Evolutionary conservation across 1,140 invertebrate species (phyloP).

Genomic region (Drosophila navojoa): DNA sequence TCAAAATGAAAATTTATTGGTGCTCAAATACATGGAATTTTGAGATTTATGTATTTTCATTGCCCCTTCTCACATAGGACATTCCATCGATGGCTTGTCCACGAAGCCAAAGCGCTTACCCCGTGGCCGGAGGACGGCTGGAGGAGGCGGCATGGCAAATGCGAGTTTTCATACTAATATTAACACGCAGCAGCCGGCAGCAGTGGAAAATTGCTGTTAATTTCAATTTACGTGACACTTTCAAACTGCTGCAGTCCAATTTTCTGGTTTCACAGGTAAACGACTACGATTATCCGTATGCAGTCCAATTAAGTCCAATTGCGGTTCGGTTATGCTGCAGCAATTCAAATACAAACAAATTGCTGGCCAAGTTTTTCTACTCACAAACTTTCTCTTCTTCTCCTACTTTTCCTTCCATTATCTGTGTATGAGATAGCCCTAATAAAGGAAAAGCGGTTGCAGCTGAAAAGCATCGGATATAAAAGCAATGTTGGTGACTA

Average conservation of each 20-base stretch:
- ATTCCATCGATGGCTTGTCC: too few relatives aligned
- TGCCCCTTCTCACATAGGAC: background rate
- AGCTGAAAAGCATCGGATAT: background rate
- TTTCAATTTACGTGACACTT: slow-evolving; percentile 35
- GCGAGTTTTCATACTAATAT: slow-evolving; percentile 11
- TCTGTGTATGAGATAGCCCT: background rate
- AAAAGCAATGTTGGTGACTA: too few relatives aligned
- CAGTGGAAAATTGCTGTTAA: slow-evolving; percentile 38
- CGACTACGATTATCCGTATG: slow-evolving; percentile 20
- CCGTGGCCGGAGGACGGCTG: slow-evolving; percentile 7
- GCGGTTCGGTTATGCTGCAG: slow-evolving; percentile 18
- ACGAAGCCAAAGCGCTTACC: too few relatives aligned
- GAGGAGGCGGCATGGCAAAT: background rate
- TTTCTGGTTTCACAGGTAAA: slow-evolving; percentile 25
- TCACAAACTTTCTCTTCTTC: background rate
- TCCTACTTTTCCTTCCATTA: background rate
- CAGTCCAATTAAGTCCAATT: slow-evolving; percentile 34
- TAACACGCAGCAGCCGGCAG: slow-evolving; percentile 3
- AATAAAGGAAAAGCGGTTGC: background rate
- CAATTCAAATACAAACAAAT: background rate
- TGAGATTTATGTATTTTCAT: slow-evolving; percentile 72
- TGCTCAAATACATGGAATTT: slow-evolving; percentile 66
- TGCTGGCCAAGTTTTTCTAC: background rate
- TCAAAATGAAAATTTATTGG: slow-evolving; percentile 82
- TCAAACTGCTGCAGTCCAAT: slow-evolving; percentile 15